A percentile compares a stretch with the other conserved stretches of the same genome.
phyloP scores from a whole-genome alignment of 1,140 invertebrate genomes.

The Wasmannia auropunctata region DNA sequence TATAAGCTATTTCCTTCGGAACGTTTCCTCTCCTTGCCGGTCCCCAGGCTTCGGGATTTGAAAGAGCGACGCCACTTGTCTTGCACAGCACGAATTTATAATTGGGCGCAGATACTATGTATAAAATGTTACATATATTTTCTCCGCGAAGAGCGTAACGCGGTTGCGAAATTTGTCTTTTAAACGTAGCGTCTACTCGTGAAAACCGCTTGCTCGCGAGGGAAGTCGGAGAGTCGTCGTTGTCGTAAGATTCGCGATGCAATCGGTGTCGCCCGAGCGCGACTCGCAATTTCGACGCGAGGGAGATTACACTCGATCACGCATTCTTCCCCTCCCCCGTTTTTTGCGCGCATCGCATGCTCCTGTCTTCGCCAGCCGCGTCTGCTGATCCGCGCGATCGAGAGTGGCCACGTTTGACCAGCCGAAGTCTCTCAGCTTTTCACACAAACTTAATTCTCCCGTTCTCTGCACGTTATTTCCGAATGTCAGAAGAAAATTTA shows the following conservation, averaged over 20 bases:
- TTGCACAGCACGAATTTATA: slow-evolving; percentile 34
- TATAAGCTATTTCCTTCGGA: not conserved
- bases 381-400: not conserved
- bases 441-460: not conserved
- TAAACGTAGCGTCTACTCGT: not conserved
- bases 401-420: slow-evolving; percentile 15
- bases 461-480: slow-evolving; percentile 12
- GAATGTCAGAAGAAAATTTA: not conserved
- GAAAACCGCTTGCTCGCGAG: not conserved
- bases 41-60: not conserved
- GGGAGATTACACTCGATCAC: not conserved
- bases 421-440: not conserved
- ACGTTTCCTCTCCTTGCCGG: not conserved
- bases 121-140: slow-evolving; percentile 40
- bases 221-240: slow-evolving; percentile 1
- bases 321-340: not conserved
- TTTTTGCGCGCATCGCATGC: not conserved
- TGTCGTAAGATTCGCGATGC: not conserved
- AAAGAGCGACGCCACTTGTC: slow-evolving; percentile 42
- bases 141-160: not conserved
- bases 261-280: not conserved
- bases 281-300: not conserved
- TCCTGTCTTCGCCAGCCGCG: not conserved
- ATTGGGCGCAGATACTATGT: slow-evolving; percentile 42
- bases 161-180: slow-evolving; percentile 39